Percentiles rank a stretch among this genome's conserved stretches.
These are phyloP conservation scores for Phlogophora meticulosa DNA, from an alignment of 2,888 invertebrate genomes.

Conservation along the genomic window DNA sequence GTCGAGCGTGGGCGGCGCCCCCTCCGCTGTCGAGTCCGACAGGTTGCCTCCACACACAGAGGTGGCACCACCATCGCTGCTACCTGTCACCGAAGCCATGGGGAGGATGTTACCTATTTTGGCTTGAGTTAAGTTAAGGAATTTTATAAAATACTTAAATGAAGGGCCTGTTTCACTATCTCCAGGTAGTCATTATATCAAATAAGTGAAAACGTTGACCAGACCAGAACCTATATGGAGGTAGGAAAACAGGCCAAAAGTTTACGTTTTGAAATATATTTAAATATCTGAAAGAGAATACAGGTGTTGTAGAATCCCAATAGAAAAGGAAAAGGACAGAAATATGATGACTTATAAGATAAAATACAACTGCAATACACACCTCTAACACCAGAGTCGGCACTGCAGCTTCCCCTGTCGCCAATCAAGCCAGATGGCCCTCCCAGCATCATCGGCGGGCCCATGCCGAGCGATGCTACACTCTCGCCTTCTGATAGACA, in stretches of 20 bases:
- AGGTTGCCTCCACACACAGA: slow-evolving; percentile 95
- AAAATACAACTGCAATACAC: slow-evolving; percentile 30
- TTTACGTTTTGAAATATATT: too few relatives aligned
- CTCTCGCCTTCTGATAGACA: slow-evolving; percentile 97
- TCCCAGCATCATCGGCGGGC: slow-evolving; percentile 92
- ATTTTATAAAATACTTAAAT: slow-evolving; percentile 2
- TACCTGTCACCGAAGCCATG: slow-evolving; percentile 86
- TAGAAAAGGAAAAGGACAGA: too few relatives aligned
- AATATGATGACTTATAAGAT: too few relatives aligned
- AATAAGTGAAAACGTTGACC: not conserved
- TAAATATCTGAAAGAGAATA: too few relatives aligned
- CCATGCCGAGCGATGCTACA: slow-evolving; percentile 93
- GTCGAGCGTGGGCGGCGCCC: slow-evolving; percentile 92
- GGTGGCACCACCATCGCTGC: slow-evolving; percentile 96
- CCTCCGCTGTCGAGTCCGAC: slow-evolving; percentile 95
- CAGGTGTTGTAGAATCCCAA: too few relatives aligned
- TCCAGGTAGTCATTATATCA: too few relatives aligned
- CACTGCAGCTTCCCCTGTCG: slow-evolving; percentile 96
- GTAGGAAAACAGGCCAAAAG: too few relatives aligned
- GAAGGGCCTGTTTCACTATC: not conserved
- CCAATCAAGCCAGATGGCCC: slow-evolving; percentile 88
- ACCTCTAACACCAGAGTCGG: slow-evolving; percentile 96
- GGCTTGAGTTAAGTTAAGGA: slow-evolving; percentile 34
- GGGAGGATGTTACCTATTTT: slow-evolving; percentile 48
- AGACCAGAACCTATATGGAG: not conserved